Base-by-base conservation (phyloP, 2,113 vertebrate species). In the Excalfactoria chinensis region DNA sequence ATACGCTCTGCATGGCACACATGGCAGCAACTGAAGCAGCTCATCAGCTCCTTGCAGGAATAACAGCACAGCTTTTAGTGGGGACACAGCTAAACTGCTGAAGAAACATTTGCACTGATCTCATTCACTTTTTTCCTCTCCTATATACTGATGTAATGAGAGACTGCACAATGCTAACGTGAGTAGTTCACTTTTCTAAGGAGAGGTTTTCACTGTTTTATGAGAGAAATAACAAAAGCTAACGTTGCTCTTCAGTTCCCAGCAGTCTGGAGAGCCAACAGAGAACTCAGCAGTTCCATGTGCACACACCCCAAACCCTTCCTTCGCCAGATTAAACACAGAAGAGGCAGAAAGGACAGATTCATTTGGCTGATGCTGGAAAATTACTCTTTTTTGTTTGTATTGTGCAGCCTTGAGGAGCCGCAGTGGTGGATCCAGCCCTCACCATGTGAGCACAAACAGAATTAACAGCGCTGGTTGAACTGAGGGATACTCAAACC, bases 201-300 rank as follows among this genome's bases (percentile, higher is more conserved):
- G 64, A 37, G 49, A 32, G 40, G 56, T 21, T 71, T 62, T 64
- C 63, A 59, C 37, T 56, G 7, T 74, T 89, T 85, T 76, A 28
- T 60, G 78, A 66, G 40, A 72, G 67, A 71, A 96, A 89, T 55
- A 84, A 69, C 80, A 86, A 86, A 80, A 59, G 82, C 28, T 70
- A 6, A 41, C 77, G 17, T 79, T 79, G 87, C 76, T 87, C 88
- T 89, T 59, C 81, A 70, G 18, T 49, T 80, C 87, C 91, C 89
- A 70, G 8, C 53, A 73, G 85, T 59, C 70, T 28, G 0, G 0
- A 85, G 70, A 46, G n/a, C 58, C 48, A 78, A n/a, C 48, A 82
- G 58, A 81, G 74, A 35, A 3, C 78, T 79, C 70, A 17, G 71
- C 56, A 60, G 62, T 48, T 64, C 73, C 35, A 41, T n/a, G 70